Evolutionary conservation across 2,888 invertebrate species (phyloP).

Genomic region (Orchesellides sinensis): DNA sequence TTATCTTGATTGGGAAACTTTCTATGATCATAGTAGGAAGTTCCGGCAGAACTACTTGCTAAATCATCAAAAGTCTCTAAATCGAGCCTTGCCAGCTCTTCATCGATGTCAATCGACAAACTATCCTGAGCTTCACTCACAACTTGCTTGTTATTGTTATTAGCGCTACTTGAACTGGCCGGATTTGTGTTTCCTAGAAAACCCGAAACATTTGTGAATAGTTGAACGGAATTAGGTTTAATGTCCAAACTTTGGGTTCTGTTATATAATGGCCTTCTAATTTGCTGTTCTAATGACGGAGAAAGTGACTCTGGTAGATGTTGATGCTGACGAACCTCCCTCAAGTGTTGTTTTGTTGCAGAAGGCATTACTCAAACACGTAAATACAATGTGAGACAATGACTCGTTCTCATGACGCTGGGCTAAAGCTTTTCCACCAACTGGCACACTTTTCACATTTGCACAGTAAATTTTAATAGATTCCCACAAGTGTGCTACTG

Average conservation of each 20-base stretch:
- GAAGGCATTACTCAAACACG: slow-evolving; percentile 43
- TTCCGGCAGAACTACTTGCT: slow-evolving; percentile 29
- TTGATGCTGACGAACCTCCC: slow-evolving; percentile 6
- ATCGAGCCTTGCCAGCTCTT: slow-evolving; percentile 71
- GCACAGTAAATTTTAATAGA: slow-evolving; percentile 53
- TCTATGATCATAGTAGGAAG: neutral
- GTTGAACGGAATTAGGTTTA: neutral
- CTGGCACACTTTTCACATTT: slow-evolving; percentile 53
- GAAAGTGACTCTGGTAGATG: slow-evolving; percentile 42
- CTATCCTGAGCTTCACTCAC: slow-evolving; percentile 31
- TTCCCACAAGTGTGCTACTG: slow-evolving; percentile 52
- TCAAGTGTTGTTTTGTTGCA: neutral
- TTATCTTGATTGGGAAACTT: neutral
- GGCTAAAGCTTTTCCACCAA: slow-evolving; percentile 27
- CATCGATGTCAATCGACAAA: slow-evolving; percentile 70
- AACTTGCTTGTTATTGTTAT: neutral
- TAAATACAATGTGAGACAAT: neutral
- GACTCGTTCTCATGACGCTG: slow-evolving; percentile 21
- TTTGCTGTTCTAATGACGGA: slow-evolving; percentile 4
- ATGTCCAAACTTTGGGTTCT: slow-evolving; percentile 48
- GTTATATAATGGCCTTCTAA: neutral
- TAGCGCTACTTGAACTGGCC: neutral
- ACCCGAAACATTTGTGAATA: slow-evolving; percentile 6
- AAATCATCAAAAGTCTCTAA: slow-evolving; percentile 70
- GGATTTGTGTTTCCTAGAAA: slow-evolving; percentile 33